Base-by-base conservation (phyloP, 1,140 invertebrate species). In the Lepidurus packardi region DNA sequence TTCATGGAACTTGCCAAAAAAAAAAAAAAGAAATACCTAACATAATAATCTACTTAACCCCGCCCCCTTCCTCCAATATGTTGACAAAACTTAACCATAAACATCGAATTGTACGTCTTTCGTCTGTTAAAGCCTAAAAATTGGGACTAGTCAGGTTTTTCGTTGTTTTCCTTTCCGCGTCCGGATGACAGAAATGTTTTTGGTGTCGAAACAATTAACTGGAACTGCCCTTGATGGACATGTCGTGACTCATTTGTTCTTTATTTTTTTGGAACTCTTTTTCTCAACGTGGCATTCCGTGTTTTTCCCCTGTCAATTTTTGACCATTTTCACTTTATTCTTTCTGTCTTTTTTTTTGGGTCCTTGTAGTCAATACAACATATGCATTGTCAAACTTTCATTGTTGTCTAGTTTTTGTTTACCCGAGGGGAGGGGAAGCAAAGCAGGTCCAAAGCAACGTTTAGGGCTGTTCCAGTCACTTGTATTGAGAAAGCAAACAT, bases 201-300 rank as follows among this genome's bases (percentile, higher is more conserved):
- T 65, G 16, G 13, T 65, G 53, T 65, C 21, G 21, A 65, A n/a
- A 65, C 53, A 65, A 7, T 65, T 65, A 65, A 65, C 53, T 65
- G 53, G 53, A 65, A 65, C 53, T 65, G 53, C 53, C 53, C 53
- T 65, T 65, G 13, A 21, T 65, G 53, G 53, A 65, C 53, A 21
- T 11, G 21, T 13, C 21, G 53, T 65, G 53, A 65, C 53, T 21
- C 53, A 16, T 1, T 65, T 65, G 53, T 65, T 65, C 53, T 65
- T 65, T 16, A 7, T 10, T 47, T 65, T 65, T 65, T 65, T 13
- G 16, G 53, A 21, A n/a, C 53, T n/a, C 21, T 65, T 65, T 65
- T 65, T 13, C 16, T 65, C 53, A 65, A 65, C 53, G 53, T 65
- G 53, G 53, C 53, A 65, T 65, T 65, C 53, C 53, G n/a, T 77